A percentile compares a stretch with the other conserved stretches of the same genome.
Evolutionary conservation across 2,888 invertebrate genomes (phyloP).

Genomic region (Lypha dubia): DNA sequence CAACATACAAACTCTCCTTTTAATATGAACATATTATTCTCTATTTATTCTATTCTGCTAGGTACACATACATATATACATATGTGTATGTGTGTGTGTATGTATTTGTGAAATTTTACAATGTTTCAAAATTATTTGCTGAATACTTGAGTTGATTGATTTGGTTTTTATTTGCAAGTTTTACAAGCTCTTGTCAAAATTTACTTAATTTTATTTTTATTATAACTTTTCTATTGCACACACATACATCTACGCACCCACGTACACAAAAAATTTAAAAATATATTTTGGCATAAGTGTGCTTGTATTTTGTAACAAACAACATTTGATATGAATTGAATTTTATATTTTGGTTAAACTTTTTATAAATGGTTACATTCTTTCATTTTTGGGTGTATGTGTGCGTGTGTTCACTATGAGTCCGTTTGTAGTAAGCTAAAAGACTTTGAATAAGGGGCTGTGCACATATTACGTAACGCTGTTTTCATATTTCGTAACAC

Average conservation of each 20-base stretch:
- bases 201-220: constrained; percentile 54
- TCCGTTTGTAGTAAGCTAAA: not conserved
- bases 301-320: not conserved
- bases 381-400: not conserved
- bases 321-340: constrained; percentile 42
- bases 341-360: constrained; percentile 22
- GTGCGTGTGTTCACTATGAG: not conserved
- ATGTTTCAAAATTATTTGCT: constrained; percentile 69
- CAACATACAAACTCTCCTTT: constrained; percentile 13
- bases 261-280: constrained; percentile 14
- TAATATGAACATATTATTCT: constrained; percentile 24
- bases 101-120: constrained; percentile 14
- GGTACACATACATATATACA: too few relatives aligned
- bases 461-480: too few relatives aligned
- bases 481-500: too few relatives aligned
- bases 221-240: constrained; percentile 12
- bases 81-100: not conserved
- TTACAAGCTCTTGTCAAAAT: constrained; percentile 63
- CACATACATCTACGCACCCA: too few relatives aligned
- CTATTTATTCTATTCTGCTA: not conserved
- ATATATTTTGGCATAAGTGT: constrained; percentile 19
- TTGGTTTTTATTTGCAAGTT: constrained; percentile 65
- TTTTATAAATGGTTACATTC: not conserved
- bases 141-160: constrained; percentile 69
- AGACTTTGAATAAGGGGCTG: not conserved